Base-by-base conservation (phyloP, 2,888 invertebrate genomes). In the Nephrotoma flavescens region DNA sequence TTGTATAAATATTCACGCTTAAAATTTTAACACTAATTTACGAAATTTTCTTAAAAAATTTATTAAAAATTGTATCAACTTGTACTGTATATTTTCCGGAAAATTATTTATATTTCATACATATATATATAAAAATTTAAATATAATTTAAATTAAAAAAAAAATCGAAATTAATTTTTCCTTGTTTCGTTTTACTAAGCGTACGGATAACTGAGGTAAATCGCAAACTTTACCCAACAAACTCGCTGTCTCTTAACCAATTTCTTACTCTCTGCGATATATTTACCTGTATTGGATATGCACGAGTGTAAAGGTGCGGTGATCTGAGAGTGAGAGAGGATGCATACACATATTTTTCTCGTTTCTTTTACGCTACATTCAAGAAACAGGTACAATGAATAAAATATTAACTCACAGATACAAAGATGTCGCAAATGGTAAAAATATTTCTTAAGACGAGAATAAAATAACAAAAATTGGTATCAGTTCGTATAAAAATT, bases 101-200 rank as follows among this genome's bases (percentile, higher is more conserved):
- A 71, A 71, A 52, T 19, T 15, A 52, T 31, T 71, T 86, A 86
- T 41, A 15, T 15, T 84, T 84, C 12, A 84, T 47, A 12, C 3
- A n/a, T n/a, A 3, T 12, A 86, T 2, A 31, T 52, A 45, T 52
- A 86, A 86, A 41, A 86, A 31, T 19, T 7, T 44, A 12, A 57
- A 57, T 41, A 57, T 57, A 86, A 86, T 47, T 45, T 45, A 41
- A 86, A 41, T 47, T 86, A 45, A 86, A 86, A 86, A 19, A 42
- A 45, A 85, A 85, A 42, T 42, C 42, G 42, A 44, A 85, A 11
- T 19, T 44, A 45, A 44, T 41, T 45, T 15, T 19, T 86, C 57
- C 86, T 87, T 88, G 88, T 88, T 87, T 87, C 87, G 87, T 88
- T 88, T 87, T 85, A 83, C 88, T 88, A 86, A 88, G 88, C 88